Evolutionary conservation across 1,140 invertebrate species (phyloP), one percentile per base, ranked within the genome.

Genomic region (Brachionus paranguensis): DNA sequence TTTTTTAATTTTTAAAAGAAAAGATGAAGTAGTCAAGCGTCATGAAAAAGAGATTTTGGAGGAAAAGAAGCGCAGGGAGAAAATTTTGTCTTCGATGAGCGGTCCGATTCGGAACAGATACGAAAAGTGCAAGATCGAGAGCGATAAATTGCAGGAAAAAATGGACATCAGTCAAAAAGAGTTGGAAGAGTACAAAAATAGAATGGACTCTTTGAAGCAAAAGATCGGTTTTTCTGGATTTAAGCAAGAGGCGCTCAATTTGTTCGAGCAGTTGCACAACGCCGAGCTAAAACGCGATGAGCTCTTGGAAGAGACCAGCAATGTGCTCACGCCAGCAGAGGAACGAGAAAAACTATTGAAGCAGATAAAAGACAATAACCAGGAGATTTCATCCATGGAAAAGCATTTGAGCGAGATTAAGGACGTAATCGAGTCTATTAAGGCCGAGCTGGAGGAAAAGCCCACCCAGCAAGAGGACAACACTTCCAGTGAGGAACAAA

Each of bases 321-420:
- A 53, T 45, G 68, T 64, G 10, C 47, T 84, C 5, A 74, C 83
- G 37, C 83, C 83, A 3, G 70, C 60, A 20, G 65, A 84, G 43
- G 83, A 84, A 47, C 11, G 70, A 41, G 65, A 84, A 41, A 84
- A 84, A 64, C 41, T 84, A 47, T 14, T 72, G 8, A 43, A 72
- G 43, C 83, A 84, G 60, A 47, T 84, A 27, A 84, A 84, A 60
- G 70, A 84, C 7, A 65, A 84, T 78, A 84, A 84, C 20, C 68
- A 74, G 29, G 83, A 84, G 27, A 74, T 84, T 12, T 45, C 68
- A 7, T 64, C 53, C 8, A 84, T 84, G 11, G 83, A 84, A 5
- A 76, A 84, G 20, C 43, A 84, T 17, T 29, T 64, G 29, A 81
- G 78, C n/a, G 78, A 81, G 27, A 45, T 81, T 3, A 81, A 81